phyloP scores from a whole-genome alignment of 1,140 invertebrate species.

The Drosophila fuyamai region DNA sequence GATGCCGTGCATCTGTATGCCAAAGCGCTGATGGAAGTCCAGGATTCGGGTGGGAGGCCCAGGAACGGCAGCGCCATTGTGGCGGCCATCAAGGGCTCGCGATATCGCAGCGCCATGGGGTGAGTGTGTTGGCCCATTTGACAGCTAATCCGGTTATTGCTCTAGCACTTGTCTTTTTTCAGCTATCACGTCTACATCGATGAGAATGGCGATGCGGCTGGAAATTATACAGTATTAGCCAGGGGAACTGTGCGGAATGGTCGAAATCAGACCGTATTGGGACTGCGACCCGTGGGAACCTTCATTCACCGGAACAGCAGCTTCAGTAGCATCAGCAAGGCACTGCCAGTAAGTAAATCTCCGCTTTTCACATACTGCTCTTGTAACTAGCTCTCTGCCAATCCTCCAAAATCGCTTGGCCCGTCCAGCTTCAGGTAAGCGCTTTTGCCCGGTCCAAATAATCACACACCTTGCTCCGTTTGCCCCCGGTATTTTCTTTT shows the following conservation, averaged over 20 bases:
- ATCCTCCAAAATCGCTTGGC: conserved; percentile 30
- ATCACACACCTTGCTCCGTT: background rate
- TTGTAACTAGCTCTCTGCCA: conserved; percentile 40
- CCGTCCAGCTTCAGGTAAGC: conserved; percentile 64
- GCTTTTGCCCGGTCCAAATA: conserved; percentile 27
- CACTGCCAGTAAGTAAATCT: conserved; percentile 86
- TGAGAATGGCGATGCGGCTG: conserved; percentile 96
- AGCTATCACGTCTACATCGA: conserved; percentile 97
- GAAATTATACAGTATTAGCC: conserved; percentile 97
- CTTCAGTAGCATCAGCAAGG: conserved; percentile 81
- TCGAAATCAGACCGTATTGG: conserved; percentile 86
- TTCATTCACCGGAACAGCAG: conserved; percentile 86
- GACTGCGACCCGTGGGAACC: conserved; percentile 90
- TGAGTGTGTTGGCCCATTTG: conserved; percentile 84
- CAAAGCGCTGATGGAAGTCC: conserved; percentile 88
- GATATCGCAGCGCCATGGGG: conserved; percentile 94
- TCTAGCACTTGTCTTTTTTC: conserved; percentile 27
- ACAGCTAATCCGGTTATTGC: conserved; percentile 9
- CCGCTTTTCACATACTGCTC: background rate
- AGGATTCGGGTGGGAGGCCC: conserved; percentile 88
- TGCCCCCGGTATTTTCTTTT: background rate
- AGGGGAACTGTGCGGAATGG: conserved; percentile 65
- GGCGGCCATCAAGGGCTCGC: conserved; percentile 89
- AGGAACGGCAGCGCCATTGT: conserved; percentile 91
- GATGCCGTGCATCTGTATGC: conserved; percentile 95